A percentile compares a stretch with the other conserved stretches of the same genome.
Conservation (phyloP, 2,797 vertebrate genomes). For the Eulemur coronatus region DNA sequence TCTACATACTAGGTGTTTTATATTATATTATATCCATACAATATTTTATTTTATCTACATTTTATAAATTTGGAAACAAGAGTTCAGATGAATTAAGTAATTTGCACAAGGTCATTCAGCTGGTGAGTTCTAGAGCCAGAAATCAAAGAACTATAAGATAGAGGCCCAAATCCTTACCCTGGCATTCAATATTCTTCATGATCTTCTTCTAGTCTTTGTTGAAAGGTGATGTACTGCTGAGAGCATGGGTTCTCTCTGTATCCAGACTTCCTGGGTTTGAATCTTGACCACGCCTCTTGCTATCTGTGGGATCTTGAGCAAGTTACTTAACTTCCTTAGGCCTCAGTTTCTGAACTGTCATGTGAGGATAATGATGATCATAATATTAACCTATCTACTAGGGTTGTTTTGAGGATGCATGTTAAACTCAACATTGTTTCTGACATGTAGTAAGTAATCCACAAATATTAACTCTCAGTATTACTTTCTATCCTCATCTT, state of each 20-base stretch:
- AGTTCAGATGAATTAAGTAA: slow-evolving; percentile 15
- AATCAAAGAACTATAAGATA: background rate
- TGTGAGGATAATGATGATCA: background rate
- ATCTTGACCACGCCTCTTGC: background rate
- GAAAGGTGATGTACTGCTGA: background rate
- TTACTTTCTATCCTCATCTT: background rate
- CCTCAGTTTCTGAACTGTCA: background rate
- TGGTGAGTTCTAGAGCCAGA: slow-evolving; percentile 1
- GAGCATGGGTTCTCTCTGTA: background rate
- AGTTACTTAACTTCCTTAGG: background rate
- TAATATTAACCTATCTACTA: background rate
- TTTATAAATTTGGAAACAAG: background rate
- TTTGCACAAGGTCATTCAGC: background rate
- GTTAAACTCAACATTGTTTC: background rate
- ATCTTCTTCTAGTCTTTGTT: background rate
- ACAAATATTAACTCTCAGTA: background rate
- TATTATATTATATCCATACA: background rate
- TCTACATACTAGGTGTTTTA: background rate
- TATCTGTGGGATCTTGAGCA: background rate
- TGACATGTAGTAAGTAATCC: background rate
- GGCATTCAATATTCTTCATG: background rate
- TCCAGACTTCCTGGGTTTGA: background rate
- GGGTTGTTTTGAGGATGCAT: background rate
- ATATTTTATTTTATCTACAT: background rate
- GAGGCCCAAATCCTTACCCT: background rate